Conservation (phyloP, 2,888 invertebrate species). For the Mycalesis mineus region DNA sequence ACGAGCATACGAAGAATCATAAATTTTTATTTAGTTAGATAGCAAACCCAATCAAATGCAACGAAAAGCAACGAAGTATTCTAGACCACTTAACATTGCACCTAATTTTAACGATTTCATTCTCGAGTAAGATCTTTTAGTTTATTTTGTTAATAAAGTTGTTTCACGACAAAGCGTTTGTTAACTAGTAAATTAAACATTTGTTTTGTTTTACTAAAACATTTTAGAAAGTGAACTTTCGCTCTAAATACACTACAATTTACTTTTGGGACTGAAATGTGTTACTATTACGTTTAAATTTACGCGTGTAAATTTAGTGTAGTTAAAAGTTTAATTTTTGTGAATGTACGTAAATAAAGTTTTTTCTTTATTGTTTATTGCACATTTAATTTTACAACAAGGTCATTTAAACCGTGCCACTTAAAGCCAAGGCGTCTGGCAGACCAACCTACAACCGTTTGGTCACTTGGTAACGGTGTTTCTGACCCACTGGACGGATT, state of each 20-base stretch:
- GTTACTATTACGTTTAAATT: neutral
- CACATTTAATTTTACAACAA: slow-evolving; percentile 24
- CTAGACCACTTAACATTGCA: no score
- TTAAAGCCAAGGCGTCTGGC: slow-evolving; percentile 16
- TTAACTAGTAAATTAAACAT: neutral
- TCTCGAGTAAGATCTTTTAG: no score
- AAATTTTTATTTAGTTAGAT: no score
- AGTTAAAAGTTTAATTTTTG: neutral
- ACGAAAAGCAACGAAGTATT: no score
- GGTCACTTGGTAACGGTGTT: slow-evolving; percentile 24
- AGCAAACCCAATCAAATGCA: no score
- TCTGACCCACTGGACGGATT: slow-evolving; percentile 21
- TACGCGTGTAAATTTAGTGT: neutral
- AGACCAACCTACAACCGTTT: slow-evolving; percentile 23
- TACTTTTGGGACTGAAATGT: neutral
- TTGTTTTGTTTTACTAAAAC: neutral
- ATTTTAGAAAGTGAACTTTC: slow-evolving; percentile 5
- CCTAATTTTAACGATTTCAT: no score
- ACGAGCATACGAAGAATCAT: no score
- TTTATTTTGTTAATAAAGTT: neutral
- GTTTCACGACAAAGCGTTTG: neutral
- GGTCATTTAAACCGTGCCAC: slow-evolving; percentile 21
- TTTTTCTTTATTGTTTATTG: slow-evolving; percentile 26
- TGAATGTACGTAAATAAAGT: slow-evolving; percentile 8
- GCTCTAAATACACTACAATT: neutral